A percentile compares a stretch with the other conserved stretches of the same genome.
phyloP scores from a whole-genome alignment of 2,888 invertebrate genomes.

The Cheilosia pagana region DNA sequence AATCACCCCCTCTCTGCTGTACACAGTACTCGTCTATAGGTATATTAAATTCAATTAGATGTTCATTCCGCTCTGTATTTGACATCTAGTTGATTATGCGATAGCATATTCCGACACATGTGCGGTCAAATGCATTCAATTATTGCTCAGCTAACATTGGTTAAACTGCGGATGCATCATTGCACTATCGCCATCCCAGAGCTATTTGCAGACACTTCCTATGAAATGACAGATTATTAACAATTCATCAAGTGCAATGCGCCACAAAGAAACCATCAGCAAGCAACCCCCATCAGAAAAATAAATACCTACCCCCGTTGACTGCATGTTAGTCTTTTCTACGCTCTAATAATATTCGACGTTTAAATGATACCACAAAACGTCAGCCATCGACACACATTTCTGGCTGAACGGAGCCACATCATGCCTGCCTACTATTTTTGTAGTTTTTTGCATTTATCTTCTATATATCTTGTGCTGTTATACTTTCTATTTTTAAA shows the following conservation, averaged over 20 bases:
- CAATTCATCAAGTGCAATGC: slow-evolving; percentile 4
- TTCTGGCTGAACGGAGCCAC: slow-evolving; percentile 24
- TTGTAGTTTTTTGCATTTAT: slow-evolving; percentile 46
- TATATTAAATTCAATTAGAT: slow-evolving; percentile 48
- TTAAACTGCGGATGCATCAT: neutral
- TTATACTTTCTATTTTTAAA: slow-evolving; percentile 62
- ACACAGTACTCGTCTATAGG: no score
- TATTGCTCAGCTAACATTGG: slow-evolving; percentile 17
- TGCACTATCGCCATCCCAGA: neutral
- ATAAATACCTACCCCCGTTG: slow-evolving; percentile 5
- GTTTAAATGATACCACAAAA: slow-evolving; percentile 41
- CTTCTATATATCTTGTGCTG: neutral
- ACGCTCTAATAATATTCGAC: slow-evolving; percentile 47
- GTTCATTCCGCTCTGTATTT: slow-evolving; percentile 33
- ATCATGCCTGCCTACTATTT: slow-evolving; percentile 30
- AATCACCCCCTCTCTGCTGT: slow-evolving; percentile 7
- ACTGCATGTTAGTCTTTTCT: slow-evolving; percentile 33
- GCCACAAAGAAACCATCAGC: neutral
- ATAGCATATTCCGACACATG: slow-evolving; percentile 24
- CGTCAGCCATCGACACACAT: slow-evolving; percentile 63
- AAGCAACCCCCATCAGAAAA: neutral
- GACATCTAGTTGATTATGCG: slow-evolving; percentile 41
- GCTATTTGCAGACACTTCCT: slow-evolving; percentile 2
- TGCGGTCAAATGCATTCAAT: slow-evolving; percentile 14
- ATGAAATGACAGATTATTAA: slow-evolving; percentile 3